phyloP scores from a whole-genome alignment of 2,113 vertebrate species.

The Callaeas wilsoni region DNA sequence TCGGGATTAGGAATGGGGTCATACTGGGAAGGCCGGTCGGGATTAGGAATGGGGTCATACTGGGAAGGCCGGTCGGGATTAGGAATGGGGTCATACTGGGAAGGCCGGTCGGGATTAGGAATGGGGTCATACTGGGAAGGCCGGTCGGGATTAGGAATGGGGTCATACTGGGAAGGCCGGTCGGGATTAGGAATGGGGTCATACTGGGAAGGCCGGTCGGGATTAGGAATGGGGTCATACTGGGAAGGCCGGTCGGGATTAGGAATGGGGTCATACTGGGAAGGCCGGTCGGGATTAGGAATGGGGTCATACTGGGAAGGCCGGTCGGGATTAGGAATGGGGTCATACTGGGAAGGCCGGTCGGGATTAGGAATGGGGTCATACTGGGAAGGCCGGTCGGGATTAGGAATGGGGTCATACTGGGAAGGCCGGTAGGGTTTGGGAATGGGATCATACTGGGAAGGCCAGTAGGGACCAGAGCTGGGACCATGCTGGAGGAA shows the following conservation, averaged over 20 bases:
- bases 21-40: accelerated
- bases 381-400: accelerated
- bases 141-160: not conserved
- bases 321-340: accelerated
- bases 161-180: accelerated
- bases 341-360: accelerated
- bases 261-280: accelerated
- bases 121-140: not conserved
- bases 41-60: accelerated
- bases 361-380: not conserved
- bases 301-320: not conserved
- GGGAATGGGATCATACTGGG: not conserved
- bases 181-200: accelerated
- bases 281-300: accelerated
- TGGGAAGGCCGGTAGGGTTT: accelerated
- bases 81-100: accelerated
- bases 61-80: accelerated
- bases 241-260: accelerated
- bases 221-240: accelerated
- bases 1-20: accelerated
- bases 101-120: not conserved
- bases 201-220: accelerated
- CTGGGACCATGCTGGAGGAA: not conserved
- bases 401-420: accelerated
- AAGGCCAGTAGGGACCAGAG: accelerated